phyloP scores from a whole-genome alignment of 2,797 vertebrate species.

The Spheniscus humboldti region DNA sequence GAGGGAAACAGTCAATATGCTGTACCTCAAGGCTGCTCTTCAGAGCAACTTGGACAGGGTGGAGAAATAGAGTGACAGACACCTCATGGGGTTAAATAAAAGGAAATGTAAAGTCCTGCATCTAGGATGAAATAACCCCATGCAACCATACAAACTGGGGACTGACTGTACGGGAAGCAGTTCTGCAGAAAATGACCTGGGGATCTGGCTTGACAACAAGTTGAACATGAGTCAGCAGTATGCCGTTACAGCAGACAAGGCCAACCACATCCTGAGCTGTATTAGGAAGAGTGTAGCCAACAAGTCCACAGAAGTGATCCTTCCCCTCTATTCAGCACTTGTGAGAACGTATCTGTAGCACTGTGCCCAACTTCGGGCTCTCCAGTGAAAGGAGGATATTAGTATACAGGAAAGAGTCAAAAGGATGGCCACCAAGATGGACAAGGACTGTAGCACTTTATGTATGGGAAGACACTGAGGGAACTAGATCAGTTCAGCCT shows the following conservation, averaged over 20 bases:
- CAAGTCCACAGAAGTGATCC: background rate
- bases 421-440: background rate
- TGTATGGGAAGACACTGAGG: background rate
- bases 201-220: background rate
- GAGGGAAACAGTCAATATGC: background rate
- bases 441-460: background rate
- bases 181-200: background rate
- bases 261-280: background rate
- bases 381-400: background rate
- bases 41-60: background rate
- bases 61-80: background rate
- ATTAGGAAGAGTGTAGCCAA: background rate
- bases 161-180: background rate
- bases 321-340: background rate
- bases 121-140: background rate
- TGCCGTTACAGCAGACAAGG: background rate
- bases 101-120: background rate
- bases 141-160: background rate
- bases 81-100: background rate
- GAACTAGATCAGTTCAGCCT: background rate
- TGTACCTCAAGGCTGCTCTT: background rate
- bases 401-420: background rate
- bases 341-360: fast-evolving
- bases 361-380: background rate
- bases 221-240: background rate